phyloP scores from a whole-genome alignment of 2,888 invertebrate genomes.

The Chymomyza procnemis region DNA sequence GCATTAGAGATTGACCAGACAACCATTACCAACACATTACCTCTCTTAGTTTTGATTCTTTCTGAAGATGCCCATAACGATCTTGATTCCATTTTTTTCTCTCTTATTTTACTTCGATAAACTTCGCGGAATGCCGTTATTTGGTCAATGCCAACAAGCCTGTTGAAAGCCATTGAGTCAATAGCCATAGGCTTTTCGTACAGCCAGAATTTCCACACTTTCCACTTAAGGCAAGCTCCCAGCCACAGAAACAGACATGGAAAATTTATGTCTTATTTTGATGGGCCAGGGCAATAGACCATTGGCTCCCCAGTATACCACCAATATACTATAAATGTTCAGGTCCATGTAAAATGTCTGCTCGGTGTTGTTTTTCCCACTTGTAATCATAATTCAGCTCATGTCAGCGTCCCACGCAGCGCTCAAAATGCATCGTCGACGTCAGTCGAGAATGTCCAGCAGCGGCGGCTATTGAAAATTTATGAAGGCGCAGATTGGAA shows the following conservation, averaged over 20 bases:
- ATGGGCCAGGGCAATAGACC: constrained; percentile 31
- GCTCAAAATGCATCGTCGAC: constrained; percentile 22
- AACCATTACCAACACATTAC: too few relatives aligned
- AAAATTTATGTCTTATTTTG: constrained; percentile 64
- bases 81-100: too few relatives aligned
- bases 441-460: constrained; percentile 45
- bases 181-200: not conserved
- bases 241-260: not conserved
- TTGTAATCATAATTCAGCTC: constrained; percentile 64
- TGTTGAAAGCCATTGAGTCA: not conserved
- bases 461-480: constrained; percentile 39
- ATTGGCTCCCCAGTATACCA: not conserved
- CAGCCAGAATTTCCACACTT: constrained; percentile 18
- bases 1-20: too few relatives aligned
- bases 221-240: constrained; percentile 40
- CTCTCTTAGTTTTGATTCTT: too few relatives aligned
- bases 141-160: not conserved
- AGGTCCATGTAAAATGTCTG: not conserved
- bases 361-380: constrained; percentile 33
- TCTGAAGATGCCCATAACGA: too few relatives aligned
- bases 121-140: too few relatives aligned
- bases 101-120: too few relatives aligned
- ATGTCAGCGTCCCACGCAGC: constrained; percentile 57
- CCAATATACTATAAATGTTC: not conserved
- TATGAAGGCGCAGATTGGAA: constrained; percentile 34